These are phyloP conservation scores for Periophthalmodon schlosseri DNA, from an alignment of 2,113 vertebrate genomes.

Conservation along the genomic window DNA sequence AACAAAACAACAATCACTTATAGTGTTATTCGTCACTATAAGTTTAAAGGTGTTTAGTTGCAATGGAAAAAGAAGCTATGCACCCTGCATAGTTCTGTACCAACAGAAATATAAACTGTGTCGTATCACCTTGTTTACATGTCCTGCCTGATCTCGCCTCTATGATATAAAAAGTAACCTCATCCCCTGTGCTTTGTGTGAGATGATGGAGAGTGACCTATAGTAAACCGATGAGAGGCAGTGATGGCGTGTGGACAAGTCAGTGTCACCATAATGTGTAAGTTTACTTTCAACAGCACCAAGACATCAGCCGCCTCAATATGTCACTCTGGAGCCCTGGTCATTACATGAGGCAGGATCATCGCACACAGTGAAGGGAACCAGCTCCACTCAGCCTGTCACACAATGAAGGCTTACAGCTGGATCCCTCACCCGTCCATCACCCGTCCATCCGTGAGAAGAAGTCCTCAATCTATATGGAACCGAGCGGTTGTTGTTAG, in stretches of 20 bases:
- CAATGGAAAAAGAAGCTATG: no score
- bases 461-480: neutral
- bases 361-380: neutral
- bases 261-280: neutral
- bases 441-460: neutral
- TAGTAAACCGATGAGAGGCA: neutral
- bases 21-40: no score
- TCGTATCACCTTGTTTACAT: no score
- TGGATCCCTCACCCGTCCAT: neutral
- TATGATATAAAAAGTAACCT: neutral
- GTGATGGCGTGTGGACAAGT: neutral
- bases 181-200: neutral
- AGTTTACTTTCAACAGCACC: neutral
- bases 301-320: neutral
- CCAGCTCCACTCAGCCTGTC: neutral
- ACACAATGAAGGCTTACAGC: neutral
- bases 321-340: neutral
- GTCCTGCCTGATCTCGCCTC: neutral
- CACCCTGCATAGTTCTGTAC: no score
- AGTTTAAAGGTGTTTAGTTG: no score
- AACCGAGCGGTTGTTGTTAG: no score
- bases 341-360: neutral
- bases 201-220: neutral
- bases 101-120: no score
- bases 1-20: no score